Evolutionary conservation across 2,888 invertebrate species (phyloP).

Genomic region (Melanotus villosus): DNA sequence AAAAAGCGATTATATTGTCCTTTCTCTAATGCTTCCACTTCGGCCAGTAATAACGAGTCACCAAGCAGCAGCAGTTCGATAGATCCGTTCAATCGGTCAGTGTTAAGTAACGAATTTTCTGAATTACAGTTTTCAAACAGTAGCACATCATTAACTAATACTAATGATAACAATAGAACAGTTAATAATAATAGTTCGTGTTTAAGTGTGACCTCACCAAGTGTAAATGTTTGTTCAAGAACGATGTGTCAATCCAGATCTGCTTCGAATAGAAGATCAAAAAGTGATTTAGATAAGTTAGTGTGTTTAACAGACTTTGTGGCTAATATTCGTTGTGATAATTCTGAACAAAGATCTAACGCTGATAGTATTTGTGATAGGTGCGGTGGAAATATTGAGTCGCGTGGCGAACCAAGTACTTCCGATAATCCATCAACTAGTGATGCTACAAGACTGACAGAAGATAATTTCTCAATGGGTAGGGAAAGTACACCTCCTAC

Average conservation of each 20-base stretch:
- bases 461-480: neutral
- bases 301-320: conserved; percentile 32
- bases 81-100: neutral
- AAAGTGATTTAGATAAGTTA: conserved; percentile 18
- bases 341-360: conserved; percentile 10
- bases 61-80: neutral
- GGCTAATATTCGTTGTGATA: conserved; percentile 17
- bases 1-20: conserved; percentile 31
- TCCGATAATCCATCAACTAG: neutral
- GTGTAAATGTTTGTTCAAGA: neutral
- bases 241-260: too few species aligned
- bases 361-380: conserved; percentile 44
- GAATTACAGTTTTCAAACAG: too few species aligned
- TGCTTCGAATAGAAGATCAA: too few species aligned
- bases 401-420: conserved; percentile 4
- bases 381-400: conserved; percentile 46
- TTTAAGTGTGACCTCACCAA: too few species aligned
- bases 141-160: too few species aligned
- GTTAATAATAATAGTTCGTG: too few species aligned
- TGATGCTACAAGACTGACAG: conserved; percentile 23
- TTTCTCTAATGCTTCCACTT: neutral
- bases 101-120: too few species aligned
- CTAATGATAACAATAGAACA: too few species aligned
- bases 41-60: neutral
- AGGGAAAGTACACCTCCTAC: neutral